Evolutionary conservation across 2,113 vertebrate genomes (phyloP).

Genomic region (Gasterosteus nipponicus): DNA sequence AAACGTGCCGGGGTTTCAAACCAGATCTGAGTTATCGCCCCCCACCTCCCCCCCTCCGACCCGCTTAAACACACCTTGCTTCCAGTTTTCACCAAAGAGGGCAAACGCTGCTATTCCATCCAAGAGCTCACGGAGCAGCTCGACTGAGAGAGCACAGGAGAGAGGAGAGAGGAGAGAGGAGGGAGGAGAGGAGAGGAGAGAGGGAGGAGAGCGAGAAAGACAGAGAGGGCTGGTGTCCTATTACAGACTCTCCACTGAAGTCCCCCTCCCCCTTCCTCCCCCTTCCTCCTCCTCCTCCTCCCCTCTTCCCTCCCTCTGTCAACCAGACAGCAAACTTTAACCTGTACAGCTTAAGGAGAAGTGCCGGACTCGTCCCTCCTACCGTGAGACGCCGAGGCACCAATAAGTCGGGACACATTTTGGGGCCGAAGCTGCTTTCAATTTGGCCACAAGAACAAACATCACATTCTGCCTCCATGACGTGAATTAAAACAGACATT

Average conservation of each 20-base stretch:
- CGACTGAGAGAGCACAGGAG: constrained; percentile 63
- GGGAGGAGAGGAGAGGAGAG: constrained; percentile 34
- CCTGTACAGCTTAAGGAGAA: constrained; percentile 33
- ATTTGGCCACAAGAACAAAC: constrained; percentile 5
- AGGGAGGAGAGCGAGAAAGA: constrained; percentile 68
- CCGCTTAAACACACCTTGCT: constrained; percentile 26
- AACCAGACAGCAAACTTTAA: constrained; percentile 67
- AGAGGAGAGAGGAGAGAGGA: constrained; percentile 5
- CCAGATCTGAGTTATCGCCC: constrained; percentile 7
- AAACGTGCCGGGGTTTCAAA: constrained; percentile 22
- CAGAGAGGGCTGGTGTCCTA: constrained; percentile 80
- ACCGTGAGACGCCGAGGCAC: constrained; percentile 3
- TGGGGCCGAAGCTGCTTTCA: constrained; percentile 17
- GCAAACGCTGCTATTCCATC: constrained; percentile 71
- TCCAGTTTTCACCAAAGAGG: constrained; percentile 50
- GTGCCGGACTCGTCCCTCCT: constrained; percentile 28
- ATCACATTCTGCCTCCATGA: neutral
- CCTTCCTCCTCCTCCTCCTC: constrained; percentile 15
- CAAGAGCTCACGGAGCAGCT: constrained; percentile 63
- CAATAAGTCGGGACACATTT: constrained; percentile 41
- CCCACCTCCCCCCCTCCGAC: neutral
- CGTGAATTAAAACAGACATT: constrained; percentile 12
- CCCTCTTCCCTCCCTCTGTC: constrained; percentile 42
- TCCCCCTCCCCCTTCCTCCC: constrained; percentile 34
- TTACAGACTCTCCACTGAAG: constrained; percentile 76